Percentiles rank a stretch among this genome's conserved stretches.
These are phyloP conservation scores for Esox masquinongy DNA, from an alignment of 2,797 vertebrate genomes.

Conservation along the genomic window DNA sequence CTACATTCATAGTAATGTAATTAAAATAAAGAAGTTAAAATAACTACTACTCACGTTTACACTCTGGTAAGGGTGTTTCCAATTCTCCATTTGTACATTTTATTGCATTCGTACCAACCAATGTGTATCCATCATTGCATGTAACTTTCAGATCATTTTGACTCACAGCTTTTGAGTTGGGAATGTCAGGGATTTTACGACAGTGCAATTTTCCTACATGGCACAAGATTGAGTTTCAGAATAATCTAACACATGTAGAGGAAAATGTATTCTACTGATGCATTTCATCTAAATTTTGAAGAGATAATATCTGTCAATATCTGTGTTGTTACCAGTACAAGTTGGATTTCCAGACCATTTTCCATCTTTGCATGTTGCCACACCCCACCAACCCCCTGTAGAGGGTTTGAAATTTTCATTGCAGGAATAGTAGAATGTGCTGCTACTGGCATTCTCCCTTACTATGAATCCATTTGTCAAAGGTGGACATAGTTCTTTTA, in stretches of 20 bases:
- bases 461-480: conserved; percentile 36
- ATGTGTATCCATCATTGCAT: conserved; percentile 36
- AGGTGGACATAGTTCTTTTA: neutral
- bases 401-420: conserved; percentile 34
- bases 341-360: rapidly evolving
- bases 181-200: conserved; percentile 40
- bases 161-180: neutral
- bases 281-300: neutral
- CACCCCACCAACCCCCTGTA: conserved; percentile 55
- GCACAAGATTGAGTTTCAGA: neutral
- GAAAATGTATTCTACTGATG: neutral
- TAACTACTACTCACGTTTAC: conserved; percentile 46
- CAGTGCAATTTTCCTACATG: conserved; percentile 38
- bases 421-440: conserved; percentile 48
- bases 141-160: rapidly evolving
- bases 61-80: conserved; percentile 19
- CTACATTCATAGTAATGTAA: no score
- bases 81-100: conserved; percentile 38
- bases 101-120: rapidly evolving
- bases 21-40: neutral
- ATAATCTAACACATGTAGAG: neutral
- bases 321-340: conserved; percentile 61
- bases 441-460: neutral
- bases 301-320: neutral
- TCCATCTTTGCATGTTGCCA: conserved; percentile 30